These are phyloP conservation scores for Megalopta genalis DNA, from an alignment of 1,140 invertebrate genomes.

Conservation along the genomic window DNA sequence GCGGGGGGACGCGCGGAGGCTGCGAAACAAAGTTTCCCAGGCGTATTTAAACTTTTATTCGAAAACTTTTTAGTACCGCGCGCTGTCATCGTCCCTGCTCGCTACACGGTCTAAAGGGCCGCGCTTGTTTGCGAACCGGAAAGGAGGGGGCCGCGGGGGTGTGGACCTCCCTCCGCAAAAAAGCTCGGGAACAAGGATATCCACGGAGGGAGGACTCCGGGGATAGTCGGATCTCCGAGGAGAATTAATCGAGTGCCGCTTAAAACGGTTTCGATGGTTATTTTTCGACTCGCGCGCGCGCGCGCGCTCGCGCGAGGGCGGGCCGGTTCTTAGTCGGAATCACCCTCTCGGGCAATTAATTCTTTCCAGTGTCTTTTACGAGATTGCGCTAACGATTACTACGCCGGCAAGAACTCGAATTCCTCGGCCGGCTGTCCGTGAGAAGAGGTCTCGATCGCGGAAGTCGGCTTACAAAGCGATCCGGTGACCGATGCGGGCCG, in stretches of 20 bases:
- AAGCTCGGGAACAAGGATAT: constrained; percentile 11
- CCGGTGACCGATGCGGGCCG: too few relatives aligned
- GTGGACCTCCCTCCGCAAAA: background rate
- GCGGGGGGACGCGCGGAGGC: background rate
- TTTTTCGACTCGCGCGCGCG: background rate
- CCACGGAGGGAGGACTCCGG: background rate
- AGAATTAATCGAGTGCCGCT: constrained; percentile 49
- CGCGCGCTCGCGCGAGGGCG: background rate
- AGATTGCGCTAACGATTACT: background rate
- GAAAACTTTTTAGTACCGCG: constrained; percentile 75
- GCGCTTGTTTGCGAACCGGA: constrained; percentile 56
- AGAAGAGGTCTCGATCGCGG: too few relatives aligned
- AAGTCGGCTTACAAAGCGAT: too few relatives aligned
- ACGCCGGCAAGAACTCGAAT: too few relatives aligned
- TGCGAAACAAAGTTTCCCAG: constrained; percentile 71
- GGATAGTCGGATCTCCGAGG: background rate
- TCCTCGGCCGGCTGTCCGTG: too few relatives aligned
- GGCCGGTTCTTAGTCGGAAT: background rate
- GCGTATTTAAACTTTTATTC: constrained; percentile 78
- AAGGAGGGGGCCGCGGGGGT: background rate
- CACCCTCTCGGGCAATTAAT: background rate
- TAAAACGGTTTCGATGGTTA: constrained; percentile 14
- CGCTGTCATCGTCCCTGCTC: constrained; percentile 6
- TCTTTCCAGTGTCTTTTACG: too few relatives aligned
- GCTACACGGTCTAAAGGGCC: constrained; percentile 38